Percentiles rank a stretch among this genome's conserved stretches.
Conservation (phyloP, 2,113 vertebrate genomes). For the Thermophis baileyi region DNA sequence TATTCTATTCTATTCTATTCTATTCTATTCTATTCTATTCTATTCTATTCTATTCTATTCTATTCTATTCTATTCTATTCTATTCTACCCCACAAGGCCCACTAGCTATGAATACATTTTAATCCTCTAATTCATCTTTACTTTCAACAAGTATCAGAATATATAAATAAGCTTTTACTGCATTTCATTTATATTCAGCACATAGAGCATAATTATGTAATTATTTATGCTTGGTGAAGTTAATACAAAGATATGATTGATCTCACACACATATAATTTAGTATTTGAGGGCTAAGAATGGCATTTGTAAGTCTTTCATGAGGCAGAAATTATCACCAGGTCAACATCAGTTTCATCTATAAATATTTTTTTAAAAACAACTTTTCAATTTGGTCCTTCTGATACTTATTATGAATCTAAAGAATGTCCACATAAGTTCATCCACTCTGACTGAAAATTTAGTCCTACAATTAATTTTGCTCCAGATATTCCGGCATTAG, state of each 20-base stretch:
- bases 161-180: background rate
- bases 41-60: too few relatives aligned
- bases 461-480: background rate
- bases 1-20: too few relatives aligned
- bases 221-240: background rate
- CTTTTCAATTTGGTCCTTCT: background rate
- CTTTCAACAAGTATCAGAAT: background rate
- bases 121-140: background rate
- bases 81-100: background rate
- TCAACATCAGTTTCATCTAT: constrained; percentile 19
- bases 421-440: background rate
- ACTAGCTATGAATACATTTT: background rate
- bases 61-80: too few relatives aligned
- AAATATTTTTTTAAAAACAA: background rate
- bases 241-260: constrained; percentile 17
- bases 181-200: background rate
- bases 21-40: too few relatives aligned
- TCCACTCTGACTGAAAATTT: background rate
- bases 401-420: background rate
- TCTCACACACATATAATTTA: background rate
- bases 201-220: background rate
- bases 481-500: background rate
- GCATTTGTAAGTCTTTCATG: background rate
- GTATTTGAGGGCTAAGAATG: background rate
- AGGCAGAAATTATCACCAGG: background rate